A percentile compares a stretch with the other conserved stretches of the same genome.
phyloP scores from a whole-genome alignment of 53 echinoderm and acorn worm species.

The Actinopyga echinites region DNA sequence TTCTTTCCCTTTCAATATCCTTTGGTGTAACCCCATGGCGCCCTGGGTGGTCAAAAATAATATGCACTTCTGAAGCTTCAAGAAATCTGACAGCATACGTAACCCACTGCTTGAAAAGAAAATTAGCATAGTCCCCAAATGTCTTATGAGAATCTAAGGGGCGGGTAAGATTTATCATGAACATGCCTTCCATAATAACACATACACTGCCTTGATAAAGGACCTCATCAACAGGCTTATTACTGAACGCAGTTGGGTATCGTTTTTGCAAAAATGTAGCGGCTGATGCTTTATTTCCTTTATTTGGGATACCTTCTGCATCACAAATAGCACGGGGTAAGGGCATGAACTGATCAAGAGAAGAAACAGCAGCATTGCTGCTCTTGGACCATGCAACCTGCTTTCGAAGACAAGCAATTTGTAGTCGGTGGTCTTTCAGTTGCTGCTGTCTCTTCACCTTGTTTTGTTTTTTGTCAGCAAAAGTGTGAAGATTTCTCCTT shows the following conservation, averaged over 20 bases:
- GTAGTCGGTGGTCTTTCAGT: not conserved
- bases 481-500: no score
- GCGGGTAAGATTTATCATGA: conserved; percentile 44
- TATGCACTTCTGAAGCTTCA: conserved; percentile 47
- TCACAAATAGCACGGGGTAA: no score
- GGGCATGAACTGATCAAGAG: not conserved
- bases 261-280: not conserved
- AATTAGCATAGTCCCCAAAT: conserved; percentile 35
- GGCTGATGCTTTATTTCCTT: no score
- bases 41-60: conserved; percentile 58
- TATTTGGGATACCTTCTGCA: no score
- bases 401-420: conserved; percentile 23
- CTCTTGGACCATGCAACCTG: conserved; percentile 23
- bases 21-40: no score
- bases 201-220: no score
- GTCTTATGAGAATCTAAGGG: conserved; percentile 45
- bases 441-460: no score
- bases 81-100: not conserved
- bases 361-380: conserved; percentile 5
- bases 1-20: no score
- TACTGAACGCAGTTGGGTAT: not conserved
- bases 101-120: conserved; percentile 47
- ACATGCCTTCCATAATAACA: no score
- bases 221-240: not conserved
- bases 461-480: no score